phyloP scores from a whole-genome alignment of 1,140 invertebrate species.

The Sinonovacula constricta region DNA sequence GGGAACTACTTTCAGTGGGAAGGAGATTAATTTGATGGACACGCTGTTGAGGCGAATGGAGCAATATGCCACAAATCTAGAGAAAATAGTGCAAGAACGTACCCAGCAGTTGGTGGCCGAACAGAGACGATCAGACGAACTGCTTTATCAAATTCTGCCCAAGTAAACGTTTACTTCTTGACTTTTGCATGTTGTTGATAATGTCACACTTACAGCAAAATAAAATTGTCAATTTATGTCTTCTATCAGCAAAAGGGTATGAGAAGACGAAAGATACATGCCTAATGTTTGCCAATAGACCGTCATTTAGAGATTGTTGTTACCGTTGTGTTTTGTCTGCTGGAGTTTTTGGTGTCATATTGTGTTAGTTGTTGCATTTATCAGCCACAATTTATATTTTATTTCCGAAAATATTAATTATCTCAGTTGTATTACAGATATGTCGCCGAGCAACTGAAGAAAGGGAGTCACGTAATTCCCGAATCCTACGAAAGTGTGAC shows the following conservation, averaged over 20 bases:
- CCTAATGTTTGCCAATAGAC: too few relatives aligned
- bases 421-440: too few relatives aligned
- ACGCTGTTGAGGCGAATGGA: conserved; percentile 97
- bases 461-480: conserved; percentile 91
- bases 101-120: conserved; percentile 94
- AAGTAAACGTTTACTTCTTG: conserved; percentile 81
- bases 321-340: too few relatives aligned
- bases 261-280: too few relatives aligned
- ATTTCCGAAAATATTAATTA: too few relatives aligned
- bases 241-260: too few relatives aligned
- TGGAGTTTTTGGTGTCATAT: too few relatives aligned
- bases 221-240: too few relatives aligned
- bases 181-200: not conserved
- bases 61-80: conserved; percentile 95
- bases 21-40: conserved; percentile 88
- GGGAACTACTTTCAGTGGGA: not conserved
- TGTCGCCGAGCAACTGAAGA: conserved; percentile 84
- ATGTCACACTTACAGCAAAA: too few relatives aligned
- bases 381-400: too few relatives aligned
- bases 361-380: too few relatives aligned
- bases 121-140: conserved; percentile 94
- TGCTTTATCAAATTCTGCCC: conserved; percentile 94
- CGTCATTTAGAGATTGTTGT: too few relatives aligned
- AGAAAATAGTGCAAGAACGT: conserved; percentile 91
- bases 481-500: conserved; percentile 93